phyloP scores from a whole-genome alignment of 2,888 invertebrate species.

The Zaprionus lineosus region DNA sequence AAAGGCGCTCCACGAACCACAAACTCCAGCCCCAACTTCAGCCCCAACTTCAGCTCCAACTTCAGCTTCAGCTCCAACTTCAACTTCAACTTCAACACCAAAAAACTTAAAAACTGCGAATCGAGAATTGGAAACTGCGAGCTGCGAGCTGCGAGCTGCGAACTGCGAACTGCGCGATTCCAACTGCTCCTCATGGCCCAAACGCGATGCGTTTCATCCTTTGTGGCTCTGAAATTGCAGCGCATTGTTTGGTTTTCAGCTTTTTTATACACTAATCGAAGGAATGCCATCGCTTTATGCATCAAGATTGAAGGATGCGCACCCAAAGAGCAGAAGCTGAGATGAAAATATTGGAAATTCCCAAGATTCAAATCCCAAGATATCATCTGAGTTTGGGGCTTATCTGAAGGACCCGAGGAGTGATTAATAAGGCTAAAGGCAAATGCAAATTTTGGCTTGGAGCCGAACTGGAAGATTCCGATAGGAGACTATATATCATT shows the following conservation, averaged over 20 bases:
- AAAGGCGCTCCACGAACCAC: conserved; percentile 72
- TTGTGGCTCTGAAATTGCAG: conserved; percentile 70
- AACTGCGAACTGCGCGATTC: conserved; percentile 18
- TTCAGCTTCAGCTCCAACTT: too few relatives aligned
- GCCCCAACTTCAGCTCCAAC: conserved; percentile 21
- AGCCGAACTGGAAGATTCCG: too few relatives aligned
- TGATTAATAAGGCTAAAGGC: too few relatives aligned
- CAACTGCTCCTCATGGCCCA: conserved; percentile 30
- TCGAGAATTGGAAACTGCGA: conserved; percentile 6
- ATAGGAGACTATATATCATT: too few relatives aligned
- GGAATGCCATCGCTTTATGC: conserved; percentile 21
- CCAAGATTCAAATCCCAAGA: too few relatives aligned
- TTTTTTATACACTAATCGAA: conserved; percentile 49
- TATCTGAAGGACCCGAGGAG: too few relatives aligned
- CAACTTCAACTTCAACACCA: too few relatives aligned
- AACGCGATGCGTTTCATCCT: conserved; percentile 74
- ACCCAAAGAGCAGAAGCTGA: neutral
- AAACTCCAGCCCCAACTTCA: conserved; percentile 20
- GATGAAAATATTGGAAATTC: too few relatives aligned
- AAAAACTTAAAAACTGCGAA: neutral
- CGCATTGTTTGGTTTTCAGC: conserved; percentile 67
- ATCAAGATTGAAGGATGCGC: conserved; percentile 4
- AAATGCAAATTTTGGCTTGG: too few relatives aligned
- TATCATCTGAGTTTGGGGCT: too few relatives aligned
- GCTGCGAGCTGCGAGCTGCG: conserved; percentile 12